Conservation (phyloP, 2,113 vertebrate genomes). For the Ophiodon elongatus region DNA sequence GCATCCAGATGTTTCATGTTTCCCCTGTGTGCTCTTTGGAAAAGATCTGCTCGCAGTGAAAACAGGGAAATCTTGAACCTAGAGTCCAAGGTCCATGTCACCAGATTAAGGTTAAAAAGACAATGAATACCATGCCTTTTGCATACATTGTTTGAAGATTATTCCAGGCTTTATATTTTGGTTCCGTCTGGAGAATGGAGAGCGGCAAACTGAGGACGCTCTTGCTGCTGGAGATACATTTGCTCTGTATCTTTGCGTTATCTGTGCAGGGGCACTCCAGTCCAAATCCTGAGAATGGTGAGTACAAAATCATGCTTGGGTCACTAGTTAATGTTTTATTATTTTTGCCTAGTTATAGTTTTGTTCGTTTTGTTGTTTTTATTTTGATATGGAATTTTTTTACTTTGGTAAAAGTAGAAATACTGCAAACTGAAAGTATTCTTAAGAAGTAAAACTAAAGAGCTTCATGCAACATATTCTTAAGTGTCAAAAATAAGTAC, state of each 20-base stretch:
- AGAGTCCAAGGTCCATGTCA: slow-evolving; percentile 6
- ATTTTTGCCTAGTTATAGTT: background rate
- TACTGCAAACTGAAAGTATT: background rate
- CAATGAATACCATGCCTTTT: slow-evolving; percentile 5
- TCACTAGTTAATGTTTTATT: background rate
- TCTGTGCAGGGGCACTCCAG: slow-evolving; percentile 47
- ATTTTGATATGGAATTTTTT: background rate
- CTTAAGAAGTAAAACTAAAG: background rate
- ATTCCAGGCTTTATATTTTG: background rate
- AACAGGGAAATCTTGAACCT: background rate
- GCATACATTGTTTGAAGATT: slow-evolving; percentile 9
- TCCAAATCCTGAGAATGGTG: slow-evolving; percentile 66
- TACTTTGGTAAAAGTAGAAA: background rate
- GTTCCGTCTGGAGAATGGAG: slow-evolving; percentile 69
- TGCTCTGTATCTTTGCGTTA: slow-evolving; percentile 61
- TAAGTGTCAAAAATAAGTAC: background rate
- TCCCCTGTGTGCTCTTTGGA: slow-evolving; percentile 56
- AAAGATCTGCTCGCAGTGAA: slow-evolving; percentile 23
- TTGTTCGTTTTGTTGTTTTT: background rate
- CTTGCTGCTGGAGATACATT: slow-evolving; percentile 63
- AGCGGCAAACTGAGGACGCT: slow-evolving; percentile 36
- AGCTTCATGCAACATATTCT: background rate
- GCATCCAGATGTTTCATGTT: slow-evolving; percentile 84
- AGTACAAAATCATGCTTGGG: slow-evolving; percentile 31
- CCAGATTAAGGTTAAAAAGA: background rate